phyloP scores from a whole-genome alignment of 2,888 invertebrate genomes.

The Scaptomyza reducta region DNA sequence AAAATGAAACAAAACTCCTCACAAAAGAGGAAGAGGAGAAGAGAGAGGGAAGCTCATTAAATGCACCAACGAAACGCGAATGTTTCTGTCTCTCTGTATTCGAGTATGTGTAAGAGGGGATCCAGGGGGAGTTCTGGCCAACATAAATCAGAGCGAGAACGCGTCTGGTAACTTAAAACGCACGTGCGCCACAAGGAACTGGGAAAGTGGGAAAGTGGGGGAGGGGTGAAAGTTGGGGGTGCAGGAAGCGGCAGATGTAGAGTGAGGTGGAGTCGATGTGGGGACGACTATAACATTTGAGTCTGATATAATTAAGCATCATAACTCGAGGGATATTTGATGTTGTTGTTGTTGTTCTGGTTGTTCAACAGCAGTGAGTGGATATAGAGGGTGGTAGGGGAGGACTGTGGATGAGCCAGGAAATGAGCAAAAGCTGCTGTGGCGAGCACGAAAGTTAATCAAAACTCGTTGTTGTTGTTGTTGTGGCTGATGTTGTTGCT shows the following conservation, averaged over 20 bases:
- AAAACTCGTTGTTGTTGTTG: constrained; percentile 38
- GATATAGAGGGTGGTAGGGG: not conserved
- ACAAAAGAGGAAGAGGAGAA: no score
- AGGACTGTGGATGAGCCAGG: constrained; percentile 44
- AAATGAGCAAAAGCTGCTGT: constrained; percentile 65
- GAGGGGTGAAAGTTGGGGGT: not conserved
- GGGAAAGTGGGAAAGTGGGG: not conserved
- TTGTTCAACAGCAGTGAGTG: not conserved
- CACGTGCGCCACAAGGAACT: constrained; percentile 55
- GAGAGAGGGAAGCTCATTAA: constrained; percentile 48
- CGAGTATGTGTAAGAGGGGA: no score
- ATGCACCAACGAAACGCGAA: constrained; percentile 46
- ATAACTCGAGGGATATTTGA: constrained; percentile 74
- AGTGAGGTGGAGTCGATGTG: constrained; percentile 35
- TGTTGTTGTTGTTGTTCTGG: constrained; percentile 13
- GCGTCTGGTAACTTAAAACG: constrained; percentile 66
- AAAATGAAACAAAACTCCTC: constrained; percentile 29
- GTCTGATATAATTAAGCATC: constrained; percentile 73
- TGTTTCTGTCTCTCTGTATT: constrained; percentile 28
- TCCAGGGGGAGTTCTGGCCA: constrained; percentile 20
- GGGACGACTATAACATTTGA: constrained; percentile 40
- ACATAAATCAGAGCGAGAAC: constrained; percentile 58
- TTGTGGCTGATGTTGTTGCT: constrained; percentile 22
- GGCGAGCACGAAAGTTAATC: constrained; percentile 65
- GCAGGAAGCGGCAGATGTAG: not conserved